Evolutionary conservation across 2,113 vertebrate genomes (phyloP).

Genomic region (Todiramphus chloris): DNA sequence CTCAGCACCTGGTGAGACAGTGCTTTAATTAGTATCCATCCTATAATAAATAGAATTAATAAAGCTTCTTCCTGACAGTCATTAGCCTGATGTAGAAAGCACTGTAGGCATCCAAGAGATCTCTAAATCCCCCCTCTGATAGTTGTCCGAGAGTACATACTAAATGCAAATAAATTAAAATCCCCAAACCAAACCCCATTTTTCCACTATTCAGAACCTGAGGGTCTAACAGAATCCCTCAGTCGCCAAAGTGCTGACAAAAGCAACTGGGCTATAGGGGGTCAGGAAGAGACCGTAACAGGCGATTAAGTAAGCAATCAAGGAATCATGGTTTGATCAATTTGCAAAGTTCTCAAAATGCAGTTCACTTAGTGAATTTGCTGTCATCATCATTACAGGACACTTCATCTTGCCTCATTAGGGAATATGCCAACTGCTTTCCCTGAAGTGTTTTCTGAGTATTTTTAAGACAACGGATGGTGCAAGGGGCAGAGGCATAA

Average conservation of each 20-base stretch:
- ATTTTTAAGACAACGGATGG: slow-evolving; percentile 16
- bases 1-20: background rate
- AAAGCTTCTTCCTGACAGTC: background rate
- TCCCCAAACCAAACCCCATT: slow-evolving; percentile 7
- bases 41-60: background rate
- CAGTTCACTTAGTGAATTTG: slow-evolving; percentile 37
- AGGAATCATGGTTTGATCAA: slow-evolving; percentile 44
- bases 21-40: background rate
- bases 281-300: slow-evolving; percentile 18
- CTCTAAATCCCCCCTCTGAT: background rate
- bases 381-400: slow-evolving; percentile 44
- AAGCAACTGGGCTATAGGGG: background rate
- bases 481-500: background rate
- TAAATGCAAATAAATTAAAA: slow-evolving; percentile 26
- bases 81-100: background rate
- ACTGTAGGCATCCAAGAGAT: background rate
- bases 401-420: slow-evolving; percentile 41
- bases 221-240: background rate
- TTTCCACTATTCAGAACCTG: background rate
- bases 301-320: slow-evolving; percentile 52
- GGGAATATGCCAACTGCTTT: slow-evolving; percentile 14
- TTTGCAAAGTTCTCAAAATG: slow-evolving; percentile 50
- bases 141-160: background rate
- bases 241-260: slow-evolving; percentile 18
- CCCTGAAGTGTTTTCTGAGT: slow-evolving; percentile 10